Conservation (phyloP, 2,113 vertebrate genomes). For the Polyodon spathula region DNA sequence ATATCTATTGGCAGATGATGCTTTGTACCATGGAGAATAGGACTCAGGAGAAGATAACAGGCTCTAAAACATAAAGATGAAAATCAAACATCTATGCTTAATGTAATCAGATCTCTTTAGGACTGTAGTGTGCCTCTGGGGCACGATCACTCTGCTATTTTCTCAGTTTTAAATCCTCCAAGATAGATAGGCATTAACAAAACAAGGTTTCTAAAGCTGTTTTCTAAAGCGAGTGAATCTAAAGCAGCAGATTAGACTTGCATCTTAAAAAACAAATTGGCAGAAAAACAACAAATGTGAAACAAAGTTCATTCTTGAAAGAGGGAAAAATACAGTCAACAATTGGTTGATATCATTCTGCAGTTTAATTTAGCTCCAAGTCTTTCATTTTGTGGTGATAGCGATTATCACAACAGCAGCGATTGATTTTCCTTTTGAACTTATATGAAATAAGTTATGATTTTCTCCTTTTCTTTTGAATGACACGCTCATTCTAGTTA, state of each 20-base stretch:
- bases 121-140: not conserved
- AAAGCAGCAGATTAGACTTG: constrained; percentile 2
- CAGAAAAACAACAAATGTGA: not conserved
- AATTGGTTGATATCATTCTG: not conserved
- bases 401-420: not conserved
- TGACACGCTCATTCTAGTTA: not conserved
- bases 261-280: not conserved
- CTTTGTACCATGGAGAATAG: not conserved
- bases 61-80: not conserved
- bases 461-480: not conserved
- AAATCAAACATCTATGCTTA: not conserved
- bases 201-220: not conserved
- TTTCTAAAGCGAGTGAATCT: too few relatives aligned
- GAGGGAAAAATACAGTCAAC: not conserved
- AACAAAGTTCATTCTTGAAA: constrained; percentile 1
- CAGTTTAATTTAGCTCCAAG: not conserved
- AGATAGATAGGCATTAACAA: not conserved
- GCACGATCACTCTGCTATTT: constrained; percentile 3
- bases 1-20: constrained; percentile 1
- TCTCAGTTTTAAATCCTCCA: not conserved
- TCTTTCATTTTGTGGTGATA: not conserved
- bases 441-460: not conserved
- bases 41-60: not conserved
- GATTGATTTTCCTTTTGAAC: not conserved
- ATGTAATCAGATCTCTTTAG: not conserved